Percentiles rank a stretch among this genome's conserved stretches.
These are phyloP conservation scores for Conus ventricosus DNA, from an alignment of 1,140 invertebrate genomes.

Conservation along the genomic window DNA sequence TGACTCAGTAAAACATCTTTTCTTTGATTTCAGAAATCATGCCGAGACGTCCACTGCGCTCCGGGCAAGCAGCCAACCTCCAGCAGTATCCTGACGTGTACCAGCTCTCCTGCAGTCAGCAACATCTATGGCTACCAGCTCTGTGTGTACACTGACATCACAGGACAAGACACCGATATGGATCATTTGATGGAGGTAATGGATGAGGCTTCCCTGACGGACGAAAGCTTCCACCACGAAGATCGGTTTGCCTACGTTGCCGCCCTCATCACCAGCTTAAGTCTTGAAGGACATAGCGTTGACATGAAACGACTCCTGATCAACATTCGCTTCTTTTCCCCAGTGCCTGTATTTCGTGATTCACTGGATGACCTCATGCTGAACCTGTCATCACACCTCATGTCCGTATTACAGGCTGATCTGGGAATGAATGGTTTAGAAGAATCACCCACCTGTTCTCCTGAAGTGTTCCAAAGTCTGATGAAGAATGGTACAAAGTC, in stretches of 20 bases:
- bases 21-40: conserved; percentile 8
- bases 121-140: conserved; percentile 3
- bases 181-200: neutral
- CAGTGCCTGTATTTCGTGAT: neutral
- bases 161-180: neutral
- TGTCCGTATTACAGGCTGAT: neutral
- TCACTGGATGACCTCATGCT: neutral
- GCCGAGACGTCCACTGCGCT: neutral
- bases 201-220: neutral
- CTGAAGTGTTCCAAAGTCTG: neutral
- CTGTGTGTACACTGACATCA: neutral
- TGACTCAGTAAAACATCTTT: neutral
- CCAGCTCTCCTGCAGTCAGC: neutral
- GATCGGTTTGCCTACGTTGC: neutral
- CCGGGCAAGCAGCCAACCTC: neutral
- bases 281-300: neutral
- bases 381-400: neutral
- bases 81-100: neutral
- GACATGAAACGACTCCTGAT: neutral
- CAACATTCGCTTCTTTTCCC: neutral
- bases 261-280: neutral
- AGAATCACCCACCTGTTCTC: neutral
- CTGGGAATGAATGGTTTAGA: neutral
- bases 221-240: neutral
- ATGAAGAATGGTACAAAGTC: neutral